Percentiles rank a stretch among this genome's conserved stretches.
Evolutionary conservation across 2,797 vertebrate species (phyloP).

Genomic region (Buceros bicornis): DNA sequence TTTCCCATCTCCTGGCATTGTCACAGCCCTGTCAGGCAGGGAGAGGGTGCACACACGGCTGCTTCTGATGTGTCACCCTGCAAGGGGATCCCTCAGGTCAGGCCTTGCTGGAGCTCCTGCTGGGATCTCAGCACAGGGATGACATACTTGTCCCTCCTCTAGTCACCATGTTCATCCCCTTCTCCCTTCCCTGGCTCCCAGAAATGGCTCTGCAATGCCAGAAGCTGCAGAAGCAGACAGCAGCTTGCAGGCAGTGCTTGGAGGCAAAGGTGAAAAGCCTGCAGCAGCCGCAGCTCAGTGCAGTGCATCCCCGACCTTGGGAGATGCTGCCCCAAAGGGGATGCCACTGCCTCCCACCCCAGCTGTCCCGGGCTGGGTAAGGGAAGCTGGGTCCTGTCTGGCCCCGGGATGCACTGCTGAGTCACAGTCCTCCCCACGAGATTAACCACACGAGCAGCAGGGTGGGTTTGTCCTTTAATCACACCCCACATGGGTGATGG

Average conservation of each 20-base stretch:
- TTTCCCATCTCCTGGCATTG: neutral
- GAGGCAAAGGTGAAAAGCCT: slow-evolving; percentile 76
- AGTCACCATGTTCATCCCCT: rapidly evolving
- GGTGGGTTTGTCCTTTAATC: slow-evolving; percentile 48
- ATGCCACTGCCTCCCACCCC: neutral
- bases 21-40: neutral
- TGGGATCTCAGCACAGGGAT: neutral
- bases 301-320: neutral
- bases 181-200: neutral
- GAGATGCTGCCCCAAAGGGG: neutral
- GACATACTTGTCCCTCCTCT: neutral
- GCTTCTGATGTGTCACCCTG: neutral
- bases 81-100: neutral
- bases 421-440: neutral
- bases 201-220: slow-evolving; percentile 73
- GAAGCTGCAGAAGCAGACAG: slow-evolving; percentile 76
- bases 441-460: neutral
- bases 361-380: neutral
- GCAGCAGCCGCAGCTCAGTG: slow-evolving; percentile 75
- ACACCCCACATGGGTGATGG: neutral
- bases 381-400: neutral
- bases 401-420: neutral
- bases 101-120: neutral
- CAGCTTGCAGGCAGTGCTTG: slow-evolving; percentile 66
- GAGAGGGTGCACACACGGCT: neutral